A percentile compares a stretch with the other conserved stretches of the same genome.
Evolutionary conservation across 2,888 invertebrate species (phyloP).

Genomic region (Aphidius colemani): DNA sequence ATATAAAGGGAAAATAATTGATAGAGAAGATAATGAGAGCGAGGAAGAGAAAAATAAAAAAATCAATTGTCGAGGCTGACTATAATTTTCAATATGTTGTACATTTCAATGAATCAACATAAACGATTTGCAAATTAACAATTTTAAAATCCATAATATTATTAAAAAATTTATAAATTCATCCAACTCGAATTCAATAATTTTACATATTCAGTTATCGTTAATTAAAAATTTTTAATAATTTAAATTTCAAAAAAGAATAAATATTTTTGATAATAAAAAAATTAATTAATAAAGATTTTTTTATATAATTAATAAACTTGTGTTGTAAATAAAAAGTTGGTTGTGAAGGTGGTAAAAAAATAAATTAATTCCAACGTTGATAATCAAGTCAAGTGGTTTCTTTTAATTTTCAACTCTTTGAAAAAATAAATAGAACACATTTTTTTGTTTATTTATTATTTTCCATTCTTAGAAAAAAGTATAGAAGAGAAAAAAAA

Average conservation of each 20-base stretch:
- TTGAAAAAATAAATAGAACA: too few relatives aligned
- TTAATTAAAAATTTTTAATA: too few relatives aligned
- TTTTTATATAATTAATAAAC: not conserved
- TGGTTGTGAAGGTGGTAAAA: too few relatives aligned
- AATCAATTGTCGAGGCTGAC: slow-evolving; percentile 19
- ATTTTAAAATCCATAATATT: too few relatives aligned
- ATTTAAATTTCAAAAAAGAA: not conserved
- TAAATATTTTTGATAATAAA: not conserved
- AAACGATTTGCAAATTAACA: not conserved
- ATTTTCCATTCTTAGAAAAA: not conserved
- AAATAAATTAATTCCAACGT: not conserved
- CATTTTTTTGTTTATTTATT: not conserved
- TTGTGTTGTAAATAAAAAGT: not conserved
- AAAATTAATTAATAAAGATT: not conserved
- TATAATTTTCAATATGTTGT: slow-evolving; percentile 21
- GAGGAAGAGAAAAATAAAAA: not conserved
- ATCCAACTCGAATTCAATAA: too few relatives aligned
- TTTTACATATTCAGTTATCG: too few relatives aligned
- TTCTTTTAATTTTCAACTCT: slow-evolving; percentile 3
- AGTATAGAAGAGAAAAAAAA: not conserved
- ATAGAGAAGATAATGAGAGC: not conserved
- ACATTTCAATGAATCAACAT: slow-evolving; percentile 17
- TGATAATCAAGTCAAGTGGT: slow-evolving; percentile 10
- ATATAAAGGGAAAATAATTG: not conserved
- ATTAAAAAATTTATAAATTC: too few relatives aligned